Evolutionary conservation across 2,113 vertebrate species (phyloP).

Genomic region (Pitta sordida): DNA sequence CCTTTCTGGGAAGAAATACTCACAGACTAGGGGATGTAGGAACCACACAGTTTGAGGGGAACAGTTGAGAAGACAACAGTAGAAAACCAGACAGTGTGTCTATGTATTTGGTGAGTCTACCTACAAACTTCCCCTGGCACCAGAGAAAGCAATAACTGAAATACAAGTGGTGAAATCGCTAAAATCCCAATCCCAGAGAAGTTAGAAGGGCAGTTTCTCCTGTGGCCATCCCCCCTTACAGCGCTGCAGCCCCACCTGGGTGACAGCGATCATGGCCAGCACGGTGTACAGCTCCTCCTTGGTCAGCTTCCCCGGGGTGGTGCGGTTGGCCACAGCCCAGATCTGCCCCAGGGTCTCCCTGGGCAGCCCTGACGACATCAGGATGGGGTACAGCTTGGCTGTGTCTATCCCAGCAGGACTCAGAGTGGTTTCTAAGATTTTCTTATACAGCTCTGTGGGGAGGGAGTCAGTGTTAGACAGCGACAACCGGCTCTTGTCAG

Average conservation of each 20-base stretch:
- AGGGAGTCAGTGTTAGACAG: neutral
- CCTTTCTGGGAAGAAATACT: neutral
- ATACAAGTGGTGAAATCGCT: neutral
- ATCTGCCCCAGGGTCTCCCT: conserved; percentile 96
- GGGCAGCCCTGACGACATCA: conserved; percentile 96
- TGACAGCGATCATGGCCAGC: conserved; percentile 90
- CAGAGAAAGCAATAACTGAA: neutral
- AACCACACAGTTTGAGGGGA: neutral
- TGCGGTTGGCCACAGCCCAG: conserved; percentile 95
- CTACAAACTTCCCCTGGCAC: neutral
- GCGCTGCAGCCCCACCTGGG: conserved; percentile 78
- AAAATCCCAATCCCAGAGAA: neutral
- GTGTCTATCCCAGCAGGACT: conserved; percentile 94
- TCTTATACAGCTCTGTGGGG: conserved; percentile 89
- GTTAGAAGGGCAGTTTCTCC: neutral
- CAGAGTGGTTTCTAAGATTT: conserved; percentile 91
- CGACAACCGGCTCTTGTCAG: neutral
- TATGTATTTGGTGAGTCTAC: fast-evolving
- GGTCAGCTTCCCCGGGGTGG: conserved; percentile 93
- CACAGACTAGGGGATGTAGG: neutral
- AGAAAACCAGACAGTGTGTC: neutral
- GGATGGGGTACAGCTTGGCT: conserved; percentile 93
- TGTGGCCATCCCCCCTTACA: neutral
- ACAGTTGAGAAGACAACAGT: neutral
- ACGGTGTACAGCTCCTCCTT: conserved; percentile 96